Evolutionary conservation across 2,888 invertebrate genomes (phyloP).

Genomic region (Nemapogon koenigi): DNA sequence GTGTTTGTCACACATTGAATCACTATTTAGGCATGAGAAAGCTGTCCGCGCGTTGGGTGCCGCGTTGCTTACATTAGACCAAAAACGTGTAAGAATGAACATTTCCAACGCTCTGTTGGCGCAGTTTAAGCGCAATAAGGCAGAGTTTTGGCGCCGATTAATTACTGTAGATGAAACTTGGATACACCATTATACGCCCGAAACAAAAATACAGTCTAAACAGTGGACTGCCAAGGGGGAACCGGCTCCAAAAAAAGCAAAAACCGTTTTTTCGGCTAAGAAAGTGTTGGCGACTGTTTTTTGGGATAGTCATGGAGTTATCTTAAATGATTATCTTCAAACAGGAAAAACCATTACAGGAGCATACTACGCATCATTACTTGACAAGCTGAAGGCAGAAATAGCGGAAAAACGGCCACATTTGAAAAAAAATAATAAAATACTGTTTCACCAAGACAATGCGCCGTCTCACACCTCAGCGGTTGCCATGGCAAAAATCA

Average conservation of each 20-base stretch:
- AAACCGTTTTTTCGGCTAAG: constrained; percentile 12
- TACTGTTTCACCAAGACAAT: constrained; percentile 14
- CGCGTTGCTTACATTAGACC: constrained; percentile 4
- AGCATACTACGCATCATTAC: constrained; percentile 10
- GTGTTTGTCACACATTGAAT: constrained; percentile 11
- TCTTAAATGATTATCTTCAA: constrained; percentile 2
- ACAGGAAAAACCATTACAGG: constrained; percentile 9
- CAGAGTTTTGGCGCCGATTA: too few relatives aligned
- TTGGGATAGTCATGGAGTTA: constrained; percentile 3
- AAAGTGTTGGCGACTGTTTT: too few relatives aligned
- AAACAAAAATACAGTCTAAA: too few relatives aligned
- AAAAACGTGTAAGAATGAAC: constrained; percentile 10
- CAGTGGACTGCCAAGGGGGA: too few relatives aligned
- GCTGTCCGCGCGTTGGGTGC: constrained; percentile 9
- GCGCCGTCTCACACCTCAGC: constrained; percentile 14
- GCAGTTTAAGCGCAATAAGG: too few relatives aligned
- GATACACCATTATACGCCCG: too few relatives aligned
- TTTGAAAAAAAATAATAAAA: constrained; percentile 12
- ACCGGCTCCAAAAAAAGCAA: too few relatives aligned
- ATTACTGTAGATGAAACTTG: too few relatives aligned
- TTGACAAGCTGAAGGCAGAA: constrained; percentile 10
- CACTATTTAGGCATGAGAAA: constrained; percentile 7
- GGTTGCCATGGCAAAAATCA: constrained; percentile 17
- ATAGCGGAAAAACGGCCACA: constrained; percentile 10
- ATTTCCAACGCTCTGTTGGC: too few relatives aligned